Evolutionary conservation across 2,113 vertebrate species (phyloP), one percentile per base, ranked within the genome.

Genomic region (Ramphastos sulfuratus): DNA sequence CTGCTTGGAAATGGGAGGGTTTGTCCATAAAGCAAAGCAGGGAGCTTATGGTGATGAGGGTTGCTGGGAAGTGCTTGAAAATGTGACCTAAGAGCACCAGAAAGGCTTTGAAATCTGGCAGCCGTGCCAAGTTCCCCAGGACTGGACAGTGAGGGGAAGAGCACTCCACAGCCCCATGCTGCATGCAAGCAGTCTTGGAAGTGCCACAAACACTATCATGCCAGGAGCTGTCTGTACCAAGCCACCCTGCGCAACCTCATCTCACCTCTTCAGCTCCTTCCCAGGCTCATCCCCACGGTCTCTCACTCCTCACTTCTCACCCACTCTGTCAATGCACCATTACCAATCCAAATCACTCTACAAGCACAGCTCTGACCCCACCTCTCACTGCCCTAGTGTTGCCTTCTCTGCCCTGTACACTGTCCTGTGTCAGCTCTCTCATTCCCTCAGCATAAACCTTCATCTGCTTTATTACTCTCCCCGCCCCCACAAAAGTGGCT

Each of bases 321-420:
- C 50, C 48, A 66, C 44, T 4, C 14, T 0, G 1, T 59, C 31
- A 19, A 5, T 13, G 20, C 69, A 63, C n/a, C 0, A 0, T 14
- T 52, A 59, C 77, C 66, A 77, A 4, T 44, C 11, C 55, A n/a
- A 46, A 59, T 16, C 4, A 13, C 24, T 16, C 64, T 0, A 0
- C 15, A 19, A 77, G 28, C 79, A 39, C 0, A 1, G 27, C 21
- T n/a, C 61, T 50, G 19, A 52, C 30, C 44, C 52, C 5, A 2
- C 37, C 64, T 50, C 46, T 35, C 48, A 78, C 24, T 1, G 5
- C 44, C 15, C 31, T 1, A 0, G 6, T 2, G 0, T 71, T 64
- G 14, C 14, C 28, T 16, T 28, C 37, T 67, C 1, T 0, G 15
- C 24, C 13, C 9, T 0, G 0, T 66, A 78, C 35, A 17, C 54